Conservation (phyloP, 2,113 vertebrate genomes). For the Apistogramma diplotaenia region DNA sequence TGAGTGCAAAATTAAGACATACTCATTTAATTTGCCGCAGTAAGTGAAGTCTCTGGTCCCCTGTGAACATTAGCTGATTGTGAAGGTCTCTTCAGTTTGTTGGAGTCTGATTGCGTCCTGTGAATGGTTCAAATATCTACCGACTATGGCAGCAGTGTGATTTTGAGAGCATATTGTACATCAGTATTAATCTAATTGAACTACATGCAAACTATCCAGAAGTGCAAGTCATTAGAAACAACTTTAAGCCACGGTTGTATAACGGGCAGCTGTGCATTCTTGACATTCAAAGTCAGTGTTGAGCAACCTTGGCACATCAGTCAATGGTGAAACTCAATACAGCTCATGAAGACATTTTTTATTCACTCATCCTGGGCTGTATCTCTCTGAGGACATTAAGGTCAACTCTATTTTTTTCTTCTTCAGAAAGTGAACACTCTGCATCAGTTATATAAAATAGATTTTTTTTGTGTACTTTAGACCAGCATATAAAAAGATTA, state of each 20-base stretch:
- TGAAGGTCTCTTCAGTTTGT: background rate
- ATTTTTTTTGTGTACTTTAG: background rate
- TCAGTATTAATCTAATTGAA: background rate
- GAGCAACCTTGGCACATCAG: background rate
- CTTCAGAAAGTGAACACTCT: background rate
- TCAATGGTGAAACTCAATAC: background rate
- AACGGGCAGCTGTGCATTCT: background rate
- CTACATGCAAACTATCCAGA: background rate
- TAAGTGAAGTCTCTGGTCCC: background rate
- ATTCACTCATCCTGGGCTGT: background rate
- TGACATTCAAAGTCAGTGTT: background rate
- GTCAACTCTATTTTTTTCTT: background rate
- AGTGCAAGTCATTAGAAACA: background rate
- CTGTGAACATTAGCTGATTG: background rate
- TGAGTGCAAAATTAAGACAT: background rate
- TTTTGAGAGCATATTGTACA: background rate
- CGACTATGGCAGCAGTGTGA: background rate
- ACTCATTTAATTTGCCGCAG: background rate
- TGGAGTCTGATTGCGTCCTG: background rate
- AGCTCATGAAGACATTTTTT: background rate
- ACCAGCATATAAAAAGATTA: background rate
- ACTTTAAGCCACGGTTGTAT: background rate
- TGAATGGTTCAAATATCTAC: background rate
- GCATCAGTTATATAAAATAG: background rate
- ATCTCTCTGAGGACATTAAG: background rate